Evolutionary conservation across 2,888 invertebrate genomes (phyloP).

Genomic region (Yponomeuta malinellus): DNA sequence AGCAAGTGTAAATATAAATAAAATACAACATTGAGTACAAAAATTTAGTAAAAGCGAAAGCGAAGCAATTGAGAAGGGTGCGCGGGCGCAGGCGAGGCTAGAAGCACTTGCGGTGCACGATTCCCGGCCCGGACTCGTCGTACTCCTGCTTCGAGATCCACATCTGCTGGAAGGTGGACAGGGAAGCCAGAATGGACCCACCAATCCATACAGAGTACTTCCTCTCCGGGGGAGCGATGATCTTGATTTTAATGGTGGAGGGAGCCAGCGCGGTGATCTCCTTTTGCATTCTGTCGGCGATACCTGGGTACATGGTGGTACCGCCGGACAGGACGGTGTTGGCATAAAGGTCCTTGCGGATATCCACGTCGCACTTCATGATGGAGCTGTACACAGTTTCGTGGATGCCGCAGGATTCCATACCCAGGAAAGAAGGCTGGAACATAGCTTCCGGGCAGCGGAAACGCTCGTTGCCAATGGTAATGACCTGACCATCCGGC

Average conservation of each 20-base stretch:
- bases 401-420: slow-evolving; percentile 95
- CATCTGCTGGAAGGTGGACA: slow-evolving; percentile 94
- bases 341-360: slow-evolving; percentile 95
- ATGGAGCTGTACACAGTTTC: slow-evolving; percentile 97
- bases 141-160: slow-evolving; percentile 95
- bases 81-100: slow-evolving; percentile 35
- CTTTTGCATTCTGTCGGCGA: slow-evolving; percentile 93
- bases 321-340: slow-evolving; percentile 94
- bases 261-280: slow-evolving; percentile 93
- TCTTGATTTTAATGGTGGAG: slow-evolving; percentile 96
- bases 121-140: slow-evolving; percentile 89
- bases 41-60: slow-evolving; percentile 30
- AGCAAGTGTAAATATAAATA: slow-evolving; percentile 32
- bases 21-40: slow-evolving; percentile 35
- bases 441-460: slow-evolving; percentile 93
- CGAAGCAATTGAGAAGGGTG: slow-evolving; percentile 17
- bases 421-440: slow-evolving; percentile 91
- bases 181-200: slow-evolving; percentile 90
- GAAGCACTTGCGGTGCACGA: slow-evolving; percentile 85
- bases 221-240: slow-evolving; percentile 93
- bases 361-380: slow-evolving; percentile 98
- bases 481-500: slow-evolving; percentile 86
- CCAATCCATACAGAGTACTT: slow-evolving; percentile 95
- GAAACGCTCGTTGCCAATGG: slow-evolving; percentile 94
- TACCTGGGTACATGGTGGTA: slow-evolving; percentile 93